Evolutionary conservation across 2,113 vertebrate genomes (phyloP), one percentile per base, ranked within the genome.

Genomic region (Etheostoma spectabile): DNA sequence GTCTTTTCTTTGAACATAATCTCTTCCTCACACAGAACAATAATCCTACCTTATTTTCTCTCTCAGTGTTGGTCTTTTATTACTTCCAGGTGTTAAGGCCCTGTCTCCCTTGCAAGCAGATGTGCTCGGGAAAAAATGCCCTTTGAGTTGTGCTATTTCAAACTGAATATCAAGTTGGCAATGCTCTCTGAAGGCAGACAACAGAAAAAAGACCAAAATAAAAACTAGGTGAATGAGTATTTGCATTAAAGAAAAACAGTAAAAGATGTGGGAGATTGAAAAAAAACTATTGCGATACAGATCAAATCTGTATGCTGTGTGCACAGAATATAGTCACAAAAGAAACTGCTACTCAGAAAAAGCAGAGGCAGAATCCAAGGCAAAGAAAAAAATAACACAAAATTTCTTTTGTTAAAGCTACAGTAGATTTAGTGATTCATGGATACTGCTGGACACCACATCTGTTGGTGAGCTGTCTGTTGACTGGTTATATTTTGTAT

Each of bases 71-170:
- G 88, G 86, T 84, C 86, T 90, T 94, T 95, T 94, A 95, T 94
- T 95, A 90, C 88, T 95, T 94, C 93, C 95, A 95, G 95, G 93
- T 95, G 95, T 93, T 93, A 94, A 90, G 89, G 91, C 90, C 27
- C 81, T 60, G 79, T 88, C 88, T 93, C 75, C 76, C 85, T 91
- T 79, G 51, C 87, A 92, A 91, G 84, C 93, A 94, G 87, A 93
- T 92, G 93, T 93, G 87, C 87, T 77, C 11, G 48, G 57, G 51
- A 49, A 48, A 61, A 77, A 84, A 82, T 60, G 79, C 70, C 75
- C 79, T 93, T 94, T 92, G 84, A 85, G 89, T 84, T 90, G 77
- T 84, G 79, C 84, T 90, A 80, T 91, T 93, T 91, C 80, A 92
- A 84, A 92, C 90, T 78, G 88, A 93, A 91, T 91, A 85, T 88